Percentiles rank a stretch among this genome's conserved stretches.
Evolutionary conservation across 2,888 invertebrate species (phyloP).

Genomic region (Iphiclides podalirius): DNA sequence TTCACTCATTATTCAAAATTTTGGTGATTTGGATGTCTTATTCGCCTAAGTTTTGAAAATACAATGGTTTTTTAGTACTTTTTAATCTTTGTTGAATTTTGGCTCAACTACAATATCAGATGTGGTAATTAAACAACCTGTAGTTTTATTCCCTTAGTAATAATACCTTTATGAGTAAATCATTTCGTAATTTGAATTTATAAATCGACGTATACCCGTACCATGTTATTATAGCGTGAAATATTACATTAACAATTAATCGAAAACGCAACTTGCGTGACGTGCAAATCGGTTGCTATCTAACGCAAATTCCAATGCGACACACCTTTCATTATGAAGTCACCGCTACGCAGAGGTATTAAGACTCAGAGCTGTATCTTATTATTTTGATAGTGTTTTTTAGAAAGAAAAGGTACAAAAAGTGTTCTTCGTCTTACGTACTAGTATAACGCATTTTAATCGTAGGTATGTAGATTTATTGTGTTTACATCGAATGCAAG

Average conservation of each 20-base stretch:
- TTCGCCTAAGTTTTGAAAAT: too few species aligned
- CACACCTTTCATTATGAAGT: slow-evolving; percentile 72
- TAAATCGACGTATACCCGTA: background rate
- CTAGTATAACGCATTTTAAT: too few species aligned
- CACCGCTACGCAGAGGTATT: slow-evolving; percentile 46
- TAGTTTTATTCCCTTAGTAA: background rate
- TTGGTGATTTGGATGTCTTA: too few species aligned
- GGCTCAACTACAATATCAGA: too few species aligned
- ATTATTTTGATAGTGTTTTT: background rate
- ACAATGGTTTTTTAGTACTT: too few species aligned
- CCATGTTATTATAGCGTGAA: slow-evolving; percentile 27
- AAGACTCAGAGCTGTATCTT: slow-evolving; percentile 24
- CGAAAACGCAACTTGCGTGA: slow-evolving; percentile 24
- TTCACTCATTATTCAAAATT: too few species aligned
- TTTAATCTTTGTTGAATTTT: too few species aligned
- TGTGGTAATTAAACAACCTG: too few species aligned
- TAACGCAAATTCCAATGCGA: slow-evolving; percentile 54
- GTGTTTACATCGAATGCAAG: too few species aligned
- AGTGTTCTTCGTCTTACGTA: too few species aligned
- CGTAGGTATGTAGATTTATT: too few species aligned
- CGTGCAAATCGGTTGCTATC: slow-evolving; percentile 37
- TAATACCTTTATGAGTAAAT: background rate
- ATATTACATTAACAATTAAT: slow-evolving; percentile 31
- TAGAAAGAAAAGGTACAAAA: too few species aligned
- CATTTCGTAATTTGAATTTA: slow-evolving; percentile 11